A percentile compares a stretch with the other conserved stretches of the same genome.
These are phyloP conservation scores for Entomyzon cyanotis DNA, from an alignment of 2,113 vertebrate genomes.

Conservation along the genomic window DNA sequence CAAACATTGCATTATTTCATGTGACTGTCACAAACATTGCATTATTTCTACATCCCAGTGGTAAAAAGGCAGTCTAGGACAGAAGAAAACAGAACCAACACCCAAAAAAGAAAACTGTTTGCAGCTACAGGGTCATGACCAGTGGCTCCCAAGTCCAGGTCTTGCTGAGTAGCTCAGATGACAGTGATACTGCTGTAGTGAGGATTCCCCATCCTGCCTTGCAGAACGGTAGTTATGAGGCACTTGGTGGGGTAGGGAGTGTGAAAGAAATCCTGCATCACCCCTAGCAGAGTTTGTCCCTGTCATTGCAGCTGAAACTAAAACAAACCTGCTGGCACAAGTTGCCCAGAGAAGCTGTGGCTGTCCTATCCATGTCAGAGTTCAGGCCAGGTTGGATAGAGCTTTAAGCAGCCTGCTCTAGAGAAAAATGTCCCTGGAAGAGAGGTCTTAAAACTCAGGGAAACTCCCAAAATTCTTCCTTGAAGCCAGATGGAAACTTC, in stretches of 20 bases:
- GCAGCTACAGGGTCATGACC: not conserved
- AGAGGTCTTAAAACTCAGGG: not conserved
- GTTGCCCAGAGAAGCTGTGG: not conserved
- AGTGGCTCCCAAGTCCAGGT: not conserved
- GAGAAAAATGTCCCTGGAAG: not conserved
- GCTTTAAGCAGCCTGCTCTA: not conserved
- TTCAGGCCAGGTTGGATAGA: not conserved
- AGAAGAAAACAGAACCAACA: not conserved
- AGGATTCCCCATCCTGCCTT: not conserved
- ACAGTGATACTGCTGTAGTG: fast-evolving
- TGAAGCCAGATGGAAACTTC: not conserved
- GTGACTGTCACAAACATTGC: not conserved
- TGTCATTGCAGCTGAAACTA: too few relatives aligned
- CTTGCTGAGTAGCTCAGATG: too few relatives aligned
- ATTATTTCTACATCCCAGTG: not conserved
- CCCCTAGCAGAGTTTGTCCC: not conserved
- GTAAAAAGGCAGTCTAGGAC: not conserved
- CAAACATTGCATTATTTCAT: not conserved
- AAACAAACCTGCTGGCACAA: not conserved
- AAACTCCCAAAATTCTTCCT: not conserved
- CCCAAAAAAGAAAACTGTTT: not conserved
- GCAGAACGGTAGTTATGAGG: not conserved
- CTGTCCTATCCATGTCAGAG: not conserved
- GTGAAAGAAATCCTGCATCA: not conserved
- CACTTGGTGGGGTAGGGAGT: not conserved